Conservation (phyloP, 2,888 invertebrate genomes). For the Saturnia japonica region DNA sequence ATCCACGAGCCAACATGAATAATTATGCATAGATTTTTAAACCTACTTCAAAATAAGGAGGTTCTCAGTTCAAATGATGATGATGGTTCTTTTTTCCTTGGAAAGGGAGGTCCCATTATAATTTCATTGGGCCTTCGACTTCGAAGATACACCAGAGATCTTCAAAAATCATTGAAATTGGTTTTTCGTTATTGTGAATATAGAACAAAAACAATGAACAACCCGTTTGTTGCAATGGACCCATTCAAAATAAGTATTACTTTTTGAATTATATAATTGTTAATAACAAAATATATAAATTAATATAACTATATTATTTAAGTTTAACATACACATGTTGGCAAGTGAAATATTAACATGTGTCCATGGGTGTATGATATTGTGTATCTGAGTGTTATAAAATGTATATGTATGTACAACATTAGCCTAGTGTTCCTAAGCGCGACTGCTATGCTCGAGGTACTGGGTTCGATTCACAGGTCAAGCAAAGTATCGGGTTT, state of each 20-base stretch:
- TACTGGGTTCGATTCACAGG: too few species aligned
- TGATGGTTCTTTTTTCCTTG: too few species aligned
- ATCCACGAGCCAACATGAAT: not conserved
- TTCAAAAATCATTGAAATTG: too few species aligned
- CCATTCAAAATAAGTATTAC: not conserved
- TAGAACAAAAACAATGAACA: slow-evolving; percentile 7
- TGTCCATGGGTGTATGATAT: not conserved
- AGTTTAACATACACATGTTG: not conserved
- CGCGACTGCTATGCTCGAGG: too few species aligned
- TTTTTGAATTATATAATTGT: not conserved
- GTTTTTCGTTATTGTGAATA: not conserved
- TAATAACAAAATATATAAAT: not conserved
- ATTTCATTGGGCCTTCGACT: too few species aligned
- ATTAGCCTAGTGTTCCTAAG: too few species aligned
- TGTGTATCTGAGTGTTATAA: not conserved
- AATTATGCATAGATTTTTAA: not conserved
- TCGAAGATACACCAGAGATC: too few species aligned
- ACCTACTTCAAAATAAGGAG: too few species aligned
- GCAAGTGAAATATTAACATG: not conserved
- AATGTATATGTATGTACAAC: too few species aligned
- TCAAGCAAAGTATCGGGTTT: too few species aligned
- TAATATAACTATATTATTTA: not conserved
- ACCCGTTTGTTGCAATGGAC: not conserved
- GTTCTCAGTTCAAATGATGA: too few species aligned
- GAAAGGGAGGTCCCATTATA: too few species aligned